Percentiles rank a stretch among this genome's conserved stretches.
Conservation (phyloP, 2,113 vertebrate genomes). For the Corythornis vintsioides region DNA sequence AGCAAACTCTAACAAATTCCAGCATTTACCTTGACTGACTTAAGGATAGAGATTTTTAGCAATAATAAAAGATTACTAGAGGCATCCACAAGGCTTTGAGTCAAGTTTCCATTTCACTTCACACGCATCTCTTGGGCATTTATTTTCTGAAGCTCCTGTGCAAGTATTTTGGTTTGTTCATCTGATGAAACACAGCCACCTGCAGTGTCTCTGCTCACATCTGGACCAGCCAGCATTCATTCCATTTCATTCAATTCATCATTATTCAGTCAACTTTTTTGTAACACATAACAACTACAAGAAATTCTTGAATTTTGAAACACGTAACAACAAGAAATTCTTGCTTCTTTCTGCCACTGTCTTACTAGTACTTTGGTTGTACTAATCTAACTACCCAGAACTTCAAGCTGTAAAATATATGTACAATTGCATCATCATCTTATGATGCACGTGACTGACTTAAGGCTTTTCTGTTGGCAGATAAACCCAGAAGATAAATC, state of each 20-base stretch:
- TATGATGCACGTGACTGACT: background rate
- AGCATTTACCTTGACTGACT: background rate
- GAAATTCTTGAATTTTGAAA: too few relatives aligned
- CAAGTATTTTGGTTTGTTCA: background rate
- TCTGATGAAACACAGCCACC: background rate
- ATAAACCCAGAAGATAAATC: background rate
- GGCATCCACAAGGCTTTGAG: background rate
- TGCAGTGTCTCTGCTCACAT: background rate
- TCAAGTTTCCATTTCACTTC: background rate
- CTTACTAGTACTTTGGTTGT: background rate
- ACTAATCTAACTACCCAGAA: background rate
- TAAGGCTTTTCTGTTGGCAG: background rate
- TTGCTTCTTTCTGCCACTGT: background rate
- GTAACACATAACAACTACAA: too few relatives aligned
- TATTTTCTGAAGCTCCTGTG: background rate
- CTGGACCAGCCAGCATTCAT: background rate
- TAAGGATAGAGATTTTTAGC: background rate
- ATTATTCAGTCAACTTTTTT: too few relatives aligned
- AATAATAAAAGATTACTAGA: background rate
- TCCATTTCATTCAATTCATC: too few relatives aligned
- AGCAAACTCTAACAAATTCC: background rate
- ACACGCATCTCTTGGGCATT: background rate
- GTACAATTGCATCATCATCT: background rate
- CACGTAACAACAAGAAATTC: too few relatives aligned
- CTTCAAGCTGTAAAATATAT: background rate